Percentiles rank a stretch among this genome's conserved stretches.
Conservation (phyloP, 2,888 invertebrate genomes). For the Aradus depressus region DNA sequence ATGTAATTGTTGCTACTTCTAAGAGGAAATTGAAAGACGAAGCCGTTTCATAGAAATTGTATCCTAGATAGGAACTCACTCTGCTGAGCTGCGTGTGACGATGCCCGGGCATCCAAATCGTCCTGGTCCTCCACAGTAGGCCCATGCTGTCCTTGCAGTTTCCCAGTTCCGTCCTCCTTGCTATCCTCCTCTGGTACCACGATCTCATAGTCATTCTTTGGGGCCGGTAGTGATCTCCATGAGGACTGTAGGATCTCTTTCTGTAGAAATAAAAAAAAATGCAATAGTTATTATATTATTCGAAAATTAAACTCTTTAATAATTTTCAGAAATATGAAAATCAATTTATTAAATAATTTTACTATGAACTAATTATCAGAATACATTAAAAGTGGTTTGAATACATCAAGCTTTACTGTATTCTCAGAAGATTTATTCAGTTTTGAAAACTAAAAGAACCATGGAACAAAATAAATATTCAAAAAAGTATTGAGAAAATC, state of each 20-base stretch:
- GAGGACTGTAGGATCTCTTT: constrained; percentile 67
- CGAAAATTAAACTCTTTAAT: too few species aligned
- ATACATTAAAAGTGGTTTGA: too few species aligned
- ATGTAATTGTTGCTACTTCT: neutral
- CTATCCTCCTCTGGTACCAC: constrained; percentile 79
- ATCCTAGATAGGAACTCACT: constrained; percentile 6
- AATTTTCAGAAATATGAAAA: too few species aligned
- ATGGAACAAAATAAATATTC: too few species aligned
- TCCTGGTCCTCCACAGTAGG: constrained; percentile 67
- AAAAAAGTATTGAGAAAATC: too few species aligned
- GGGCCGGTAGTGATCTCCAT: constrained; percentile 70
- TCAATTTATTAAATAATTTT: too few species aligned
- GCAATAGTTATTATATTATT: too few species aligned
- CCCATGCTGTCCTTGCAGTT: constrained; percentile 33
- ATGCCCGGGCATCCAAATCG: constrained; percentile 60
- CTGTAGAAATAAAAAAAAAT: too few species aligned
- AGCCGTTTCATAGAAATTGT: neutral
- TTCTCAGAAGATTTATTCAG: too few species aligned
- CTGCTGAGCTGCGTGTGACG: constrained; percentile 52
- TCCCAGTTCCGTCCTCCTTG: constrained; percentile 37
- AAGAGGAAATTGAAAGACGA: neutral
- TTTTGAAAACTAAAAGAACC: too few species aligned
- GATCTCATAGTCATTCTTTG: constrained; percentile 96
- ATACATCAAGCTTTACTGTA: too few species aligned
- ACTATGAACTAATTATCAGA: too few species aligned